Evolutionary conservation across 2,888 invertebrate genomes (phyloP).

Genomic region (Polyommatus icarus): DNA sequence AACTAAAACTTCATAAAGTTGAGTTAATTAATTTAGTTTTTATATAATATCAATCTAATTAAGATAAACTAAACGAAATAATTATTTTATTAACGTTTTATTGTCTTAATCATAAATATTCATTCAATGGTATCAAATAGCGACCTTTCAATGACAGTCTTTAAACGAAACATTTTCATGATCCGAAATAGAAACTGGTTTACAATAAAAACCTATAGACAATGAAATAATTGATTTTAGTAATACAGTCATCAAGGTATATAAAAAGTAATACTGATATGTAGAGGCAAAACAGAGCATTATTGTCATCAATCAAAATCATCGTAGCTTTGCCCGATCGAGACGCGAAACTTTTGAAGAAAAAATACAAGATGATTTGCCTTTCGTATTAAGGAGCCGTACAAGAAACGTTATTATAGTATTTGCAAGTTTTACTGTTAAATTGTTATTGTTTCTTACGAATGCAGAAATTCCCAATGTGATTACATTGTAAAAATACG

Average conservation of each 20-base stretch:
- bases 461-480: neutral
- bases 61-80: neutral
- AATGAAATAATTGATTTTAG: constrained; percentile 25
- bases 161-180: neutral
- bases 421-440: constrained; percentile 5
- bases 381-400: constrained; percentile 49
- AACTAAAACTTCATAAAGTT: neutral
- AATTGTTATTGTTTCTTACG: constrained; percentile 21
- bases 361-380: constrained; percentile 52
- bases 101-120: neutral
- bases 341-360: constrained; percentile 48
- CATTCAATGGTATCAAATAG: neutral
- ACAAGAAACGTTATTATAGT: constrained; percentile 29
- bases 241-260: constrained; percentile 30
- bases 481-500: constrained; percentile 18
- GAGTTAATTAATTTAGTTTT: neutral
- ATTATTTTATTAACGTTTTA: neutral
- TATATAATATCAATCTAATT: neutral
- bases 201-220: neutral
- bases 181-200: constrained; percentile 10
- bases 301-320: constrained; percentile 57
- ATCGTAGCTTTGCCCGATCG: constrained; percentile 44
- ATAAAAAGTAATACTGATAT: constrained; percentile 26
- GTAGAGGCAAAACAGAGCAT: constrained; percentile 42
- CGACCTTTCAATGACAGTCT: neutral